Evolutionary conservation across 1,140 invertebrate species (phyloP).

Genomic region (Drosophila virilis): DNA sequence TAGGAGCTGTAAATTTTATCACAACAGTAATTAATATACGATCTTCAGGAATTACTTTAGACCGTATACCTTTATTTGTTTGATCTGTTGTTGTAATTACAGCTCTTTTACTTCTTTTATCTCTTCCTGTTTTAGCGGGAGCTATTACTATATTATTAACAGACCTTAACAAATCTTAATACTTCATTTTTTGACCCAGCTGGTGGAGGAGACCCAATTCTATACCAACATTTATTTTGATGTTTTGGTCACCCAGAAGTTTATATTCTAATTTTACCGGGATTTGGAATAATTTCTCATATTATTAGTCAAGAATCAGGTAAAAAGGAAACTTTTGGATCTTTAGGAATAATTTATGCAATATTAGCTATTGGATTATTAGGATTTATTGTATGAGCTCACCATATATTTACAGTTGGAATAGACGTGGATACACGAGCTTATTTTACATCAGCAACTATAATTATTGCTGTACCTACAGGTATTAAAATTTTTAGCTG

Average conservation of each 20-base stretch:
- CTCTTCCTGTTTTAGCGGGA: slow-evolving; percentile 89
- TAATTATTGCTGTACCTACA: slow-evolving; percentile 89
- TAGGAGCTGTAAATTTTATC: slow-evolving; percentile 89
- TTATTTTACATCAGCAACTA: slow-evolving; percentile 90
- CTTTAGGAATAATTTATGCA: too few species aligned
- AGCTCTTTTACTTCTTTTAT: slow-evolving; percentile 87
- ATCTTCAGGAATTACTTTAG: slow-evolving; percentile 84
- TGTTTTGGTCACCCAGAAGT: slow-evolving; percentile 92
- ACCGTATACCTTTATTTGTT: slow-evolving; percentile 86
- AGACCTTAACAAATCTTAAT: slow-evolving; percentile 26
- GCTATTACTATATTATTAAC: slow-evolving; percentile 90
- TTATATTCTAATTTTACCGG: slow-evolving; percentile 89
- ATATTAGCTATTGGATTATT: slow-evolving; percentile 86
- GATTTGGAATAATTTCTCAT: slow-evolving; percentile 88
- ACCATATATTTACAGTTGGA: slow-evolving; percentile 91
- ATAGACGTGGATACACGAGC: slow-evolving; percentile 63
- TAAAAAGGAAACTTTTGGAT: slow-evolving; percentile 71
- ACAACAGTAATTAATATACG: slow-evolving; percentile 87
- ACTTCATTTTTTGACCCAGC: slow-evolving; percentile 24
- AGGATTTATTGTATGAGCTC: slow-evolving; percentile 89
- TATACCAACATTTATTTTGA: slow-evolving; percentile 92
- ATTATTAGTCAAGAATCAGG: slow-evolving; percentile 87
- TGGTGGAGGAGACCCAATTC: slow-evolving; percentile 86
- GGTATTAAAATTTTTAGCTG: slow-evolving; percentile 89
- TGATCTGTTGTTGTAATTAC: slow-evolving; percentile 90